Base-by-base conservation (phyloP, 2,888 invertebrate genomes). In the Coecobrya sp. region DNA sequence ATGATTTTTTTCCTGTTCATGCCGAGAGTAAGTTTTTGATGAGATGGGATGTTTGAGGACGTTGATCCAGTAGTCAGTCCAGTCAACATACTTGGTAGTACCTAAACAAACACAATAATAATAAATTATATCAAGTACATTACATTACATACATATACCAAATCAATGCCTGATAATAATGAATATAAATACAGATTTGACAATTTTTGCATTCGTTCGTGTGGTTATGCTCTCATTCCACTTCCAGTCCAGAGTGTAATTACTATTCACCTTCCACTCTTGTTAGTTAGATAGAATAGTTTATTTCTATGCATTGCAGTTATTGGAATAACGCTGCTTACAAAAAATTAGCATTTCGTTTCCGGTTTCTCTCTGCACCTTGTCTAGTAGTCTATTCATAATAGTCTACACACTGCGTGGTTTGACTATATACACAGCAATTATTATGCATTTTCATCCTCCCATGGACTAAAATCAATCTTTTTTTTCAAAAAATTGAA, bases 211-310 rank as follows among this genome's bases (percentile, higher is more conserved):
- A 36, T 13, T 4, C 68, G 8, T 70, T 49, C 76, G 76, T 76
- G 76, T 16, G 22, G 76, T 76, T 52, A 45, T 76, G 76, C 76
- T 76, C 76, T 76, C 76, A 49, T 76, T 76, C 76, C 76, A 49
- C n/a, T 70, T 30, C 30, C 36, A 19, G 36, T n/a, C n/a, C n/a
- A n/a, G n/a, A n/a, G n/a, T n/a, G n/a, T 19, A 36, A 49, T 49
- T 25, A 25, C 45, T 49, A 16, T 76, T 49, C 42, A 42, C 52
- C 73, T 73, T 36, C 3, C 36, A 36, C 36, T 36, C 36, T 36
- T 36, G 36, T 36, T 36, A 36, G 36, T 2, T 36, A 2, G 36
- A n/a, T n/a, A n/a, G 36, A 36, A 4, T 36, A 2, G 36, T 36
- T 36, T 36, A 4, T 36, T 36, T 36, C 36, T 52, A 52, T n/a